phyloP scores from a whole-genome alignment of 2,113 vertebrate species.

The Gnathonemus longibarbis region DNA sequence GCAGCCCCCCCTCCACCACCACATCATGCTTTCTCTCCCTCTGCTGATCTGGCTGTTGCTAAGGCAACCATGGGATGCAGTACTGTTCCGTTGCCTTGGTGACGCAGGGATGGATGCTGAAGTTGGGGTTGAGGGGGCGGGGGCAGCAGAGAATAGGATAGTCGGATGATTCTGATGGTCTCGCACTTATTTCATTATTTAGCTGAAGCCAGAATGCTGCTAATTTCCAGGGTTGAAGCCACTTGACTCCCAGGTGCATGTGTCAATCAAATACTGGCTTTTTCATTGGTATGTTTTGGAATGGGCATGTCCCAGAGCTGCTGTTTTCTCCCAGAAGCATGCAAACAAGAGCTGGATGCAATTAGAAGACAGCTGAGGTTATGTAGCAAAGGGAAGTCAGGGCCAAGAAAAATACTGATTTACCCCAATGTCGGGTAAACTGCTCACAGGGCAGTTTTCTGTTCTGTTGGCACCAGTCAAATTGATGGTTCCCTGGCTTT shows the following conservation, averaged over 20 bases:
- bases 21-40: conserved; percentile 28
- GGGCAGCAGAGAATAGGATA: not conserved
- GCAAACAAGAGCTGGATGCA: not conserved
- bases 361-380: not conserved
- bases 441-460: not conserved
- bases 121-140: conserved; percentile 36
- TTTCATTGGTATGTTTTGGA: not conserved
- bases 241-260: not conserved
- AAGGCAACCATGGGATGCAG: conserved; percentile 62
- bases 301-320: not conserved
- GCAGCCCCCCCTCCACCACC: conserved; percentile 36
- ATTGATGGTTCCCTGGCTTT: not conserved
- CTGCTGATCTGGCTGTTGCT: conserved; percentile 50
- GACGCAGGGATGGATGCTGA: conserved; percentile 43
- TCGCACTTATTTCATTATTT: not conserved
- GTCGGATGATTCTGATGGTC: not conserved
- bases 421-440: not conserved
- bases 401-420: not conserved
- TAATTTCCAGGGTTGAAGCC: not conserved
- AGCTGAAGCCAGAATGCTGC: not conserved
- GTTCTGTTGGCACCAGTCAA: not conserved
- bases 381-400: not conserved
- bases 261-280: not conserved
- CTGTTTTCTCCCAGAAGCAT: not conserved
- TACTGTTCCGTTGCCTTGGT: conserved; percentile 64